Evolutionary conservation across 2,113 vertebrate genomes (phyloP), one percentile per base, ranked within the genome.

Genomic region (pig (Sus scrofa)): DNA sequence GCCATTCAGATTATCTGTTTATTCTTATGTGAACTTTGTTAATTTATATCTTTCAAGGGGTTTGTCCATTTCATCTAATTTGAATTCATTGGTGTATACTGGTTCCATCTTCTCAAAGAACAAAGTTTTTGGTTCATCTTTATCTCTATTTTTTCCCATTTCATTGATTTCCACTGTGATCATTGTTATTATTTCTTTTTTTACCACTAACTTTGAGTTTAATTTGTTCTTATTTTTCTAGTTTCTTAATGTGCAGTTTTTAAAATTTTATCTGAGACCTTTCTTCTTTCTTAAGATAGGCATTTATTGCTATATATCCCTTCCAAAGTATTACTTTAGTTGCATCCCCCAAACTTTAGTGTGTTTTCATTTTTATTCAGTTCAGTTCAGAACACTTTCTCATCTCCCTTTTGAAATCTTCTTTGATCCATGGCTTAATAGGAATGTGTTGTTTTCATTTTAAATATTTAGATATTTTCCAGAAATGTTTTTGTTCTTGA

Each of bases 381-480:
- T 93, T 84, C 30, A 39, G 22, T 63, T 62, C 39, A 63, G 27
- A 78, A 63, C n/a, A n/a, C 10, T 84, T 96, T 22, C 27, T 87
- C 34, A 65, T 95, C 39, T 73, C 12, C 30, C 71, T 78, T 89
- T 89, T 78, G 39, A 85, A 58, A 39, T 63, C 56, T 37, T 96
- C 54, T 56, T 89, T 93, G 37, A 84, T 39, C 20, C 58, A 26
- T 54, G 44, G 44, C 14, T 73, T 89, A 89, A 85, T 79, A 71
- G 65, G 71, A 91, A 32, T 86, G 15, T 71, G 63, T 34, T 94
- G 54, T 86, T 90, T 96, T 78, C 18, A 81, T 81, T 86, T 90
- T 58, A 90, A 81, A 81, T 74, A 50, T 81, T 96, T 52, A 67
- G 65, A 32, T 16, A 67, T 67, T 86, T 90, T 94, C 6, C 11